phyloP scores from a whole-genome alignment of 2,797 vertebrate genomes.

The Enteromius fasciolatus region DNA sequence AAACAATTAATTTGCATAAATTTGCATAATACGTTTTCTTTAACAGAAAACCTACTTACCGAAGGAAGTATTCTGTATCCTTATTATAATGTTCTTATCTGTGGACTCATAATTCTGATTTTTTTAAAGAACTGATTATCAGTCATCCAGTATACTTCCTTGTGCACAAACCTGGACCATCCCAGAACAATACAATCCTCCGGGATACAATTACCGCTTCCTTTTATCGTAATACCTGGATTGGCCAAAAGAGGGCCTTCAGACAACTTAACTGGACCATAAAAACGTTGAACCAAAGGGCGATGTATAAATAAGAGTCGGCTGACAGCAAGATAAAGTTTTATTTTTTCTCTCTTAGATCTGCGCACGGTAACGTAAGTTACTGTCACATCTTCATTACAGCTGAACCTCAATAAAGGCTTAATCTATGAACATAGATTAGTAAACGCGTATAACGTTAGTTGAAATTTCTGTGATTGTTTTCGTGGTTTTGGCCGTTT shows the following conservation, averaged over 20 bases:
- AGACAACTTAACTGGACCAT: neutral
- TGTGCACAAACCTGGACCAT: neutral
- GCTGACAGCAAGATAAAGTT: neutral
- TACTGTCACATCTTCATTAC: neutral
- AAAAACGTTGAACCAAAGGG: neutral
- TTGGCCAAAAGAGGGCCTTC: neutral
- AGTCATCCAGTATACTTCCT: neutral
- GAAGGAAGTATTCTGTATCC: neutral
- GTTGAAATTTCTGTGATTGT: neutral
- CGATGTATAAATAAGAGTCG: neutral
- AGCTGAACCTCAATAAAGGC: neutral
- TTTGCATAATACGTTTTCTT: too few relatives aligned
- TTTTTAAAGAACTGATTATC: neutral
- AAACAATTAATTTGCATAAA: too few relatives aligned
- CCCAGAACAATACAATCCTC: neutral
- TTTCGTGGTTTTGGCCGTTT: neutral
- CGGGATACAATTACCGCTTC: neutral
- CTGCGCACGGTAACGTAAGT: neutral
- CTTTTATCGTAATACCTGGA: neutral
- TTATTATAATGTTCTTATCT: neutral
- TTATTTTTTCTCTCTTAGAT: neutral
- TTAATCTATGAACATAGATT: neutral
- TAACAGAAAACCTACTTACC: neutral
- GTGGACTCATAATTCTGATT: neutral
- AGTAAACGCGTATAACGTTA: too few relatives aligned